phyloP scores from a whole-genome alignment of 2,888 invertebrate species.

The Amphipoea oculea region DNA sequence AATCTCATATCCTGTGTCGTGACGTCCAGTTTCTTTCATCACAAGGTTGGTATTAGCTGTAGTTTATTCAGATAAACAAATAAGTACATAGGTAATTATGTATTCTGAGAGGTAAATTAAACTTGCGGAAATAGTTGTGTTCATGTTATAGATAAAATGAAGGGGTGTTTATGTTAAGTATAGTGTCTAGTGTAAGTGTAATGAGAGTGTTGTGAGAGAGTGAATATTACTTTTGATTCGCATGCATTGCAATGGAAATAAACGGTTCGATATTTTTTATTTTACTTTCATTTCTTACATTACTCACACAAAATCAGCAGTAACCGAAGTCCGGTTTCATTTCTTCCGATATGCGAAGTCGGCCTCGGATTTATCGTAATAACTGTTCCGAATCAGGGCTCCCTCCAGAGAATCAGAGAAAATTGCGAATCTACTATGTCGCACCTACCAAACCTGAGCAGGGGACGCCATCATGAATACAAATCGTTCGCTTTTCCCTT shows the following conservation, averaged over 20 bases:
- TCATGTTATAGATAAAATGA: too few species aligned
- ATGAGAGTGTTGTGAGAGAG: too few species aligned
- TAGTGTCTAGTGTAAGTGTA: too few species aligned
- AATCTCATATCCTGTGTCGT: too few species aligned
- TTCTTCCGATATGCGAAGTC: constrained; percentile 51
- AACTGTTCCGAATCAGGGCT: constrained; percentile 66
- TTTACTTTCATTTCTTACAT: background rate
- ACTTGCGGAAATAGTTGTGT: too few species aligned
- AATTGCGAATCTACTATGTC: constrained; percentile 68
- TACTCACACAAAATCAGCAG: constrained; percentile 3
- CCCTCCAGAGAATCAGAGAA: constrained; percentile 67
- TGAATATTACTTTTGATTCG: too few species aligned
- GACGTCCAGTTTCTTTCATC: too few species aligned
- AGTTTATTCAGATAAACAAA: too few species aligned
- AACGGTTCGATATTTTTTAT: background rate
- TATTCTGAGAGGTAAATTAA: too few species aligned
- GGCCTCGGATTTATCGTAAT: constrained; percentile 63
- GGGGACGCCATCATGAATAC: constrained; percentile 73
- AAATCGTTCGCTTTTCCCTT: constrained; percentile 70
- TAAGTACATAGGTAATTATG: too few species aligned
- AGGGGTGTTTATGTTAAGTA: too few species aligned
- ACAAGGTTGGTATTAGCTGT: too few species aligned
- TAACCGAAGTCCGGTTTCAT: constrained; percentile 40
- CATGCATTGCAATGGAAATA: background rate
- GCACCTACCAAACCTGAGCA: constrained; percentile 72